These are phyloP conservation scores for Hyperoplus lanceolatus DNA, from an alignment of 2,797 vertebrate species.

Conservation along the genomic window DNA sequence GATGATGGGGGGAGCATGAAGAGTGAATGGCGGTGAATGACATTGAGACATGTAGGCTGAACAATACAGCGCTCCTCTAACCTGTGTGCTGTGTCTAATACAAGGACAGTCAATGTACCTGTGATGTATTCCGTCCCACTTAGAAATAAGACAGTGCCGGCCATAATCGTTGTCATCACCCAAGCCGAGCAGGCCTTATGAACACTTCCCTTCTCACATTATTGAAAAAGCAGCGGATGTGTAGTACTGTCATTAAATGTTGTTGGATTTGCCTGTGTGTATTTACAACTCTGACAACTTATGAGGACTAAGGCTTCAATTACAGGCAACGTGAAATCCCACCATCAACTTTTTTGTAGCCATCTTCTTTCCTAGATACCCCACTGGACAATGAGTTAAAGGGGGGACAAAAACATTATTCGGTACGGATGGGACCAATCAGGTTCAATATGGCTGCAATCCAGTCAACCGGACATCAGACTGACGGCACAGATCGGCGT, in stretches of 20 bases:
- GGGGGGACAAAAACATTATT: neutral
- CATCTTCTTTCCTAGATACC: neutral
- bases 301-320: neutral
- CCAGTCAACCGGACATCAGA: too few species aligned
- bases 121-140: conserved; percentile 61
- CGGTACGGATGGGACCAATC: too few species aligned
- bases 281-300: conserved; percentile 7
- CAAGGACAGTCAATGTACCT: conserved; percentile 71
- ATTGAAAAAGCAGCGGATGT: conserved; percentile 27
- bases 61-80: conserved; percentile 72
- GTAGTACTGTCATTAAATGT: conserved; percentile 26
- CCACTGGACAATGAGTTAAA: neutral
- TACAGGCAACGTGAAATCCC: neutral
- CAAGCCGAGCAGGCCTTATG: conserved; percentile 17
- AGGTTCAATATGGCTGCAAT: too few species aligned
- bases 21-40: conserved; percentile 82
- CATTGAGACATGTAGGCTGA: conserved; percentile 84
- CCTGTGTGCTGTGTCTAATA: conserved; percentile 65
- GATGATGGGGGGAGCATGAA: conserved; percentile 81
- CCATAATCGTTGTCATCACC: conserved; percentile 51
- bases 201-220: conserved; percentile 51
- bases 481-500: too few species aligned
- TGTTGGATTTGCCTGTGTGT: neutral
- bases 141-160: conserved; percentile 38
- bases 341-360: neutral